Evolutionary conservation across 2,113 vertebrate genomes (phyloP).

Genomic region (Zingel zingel): DNA sequence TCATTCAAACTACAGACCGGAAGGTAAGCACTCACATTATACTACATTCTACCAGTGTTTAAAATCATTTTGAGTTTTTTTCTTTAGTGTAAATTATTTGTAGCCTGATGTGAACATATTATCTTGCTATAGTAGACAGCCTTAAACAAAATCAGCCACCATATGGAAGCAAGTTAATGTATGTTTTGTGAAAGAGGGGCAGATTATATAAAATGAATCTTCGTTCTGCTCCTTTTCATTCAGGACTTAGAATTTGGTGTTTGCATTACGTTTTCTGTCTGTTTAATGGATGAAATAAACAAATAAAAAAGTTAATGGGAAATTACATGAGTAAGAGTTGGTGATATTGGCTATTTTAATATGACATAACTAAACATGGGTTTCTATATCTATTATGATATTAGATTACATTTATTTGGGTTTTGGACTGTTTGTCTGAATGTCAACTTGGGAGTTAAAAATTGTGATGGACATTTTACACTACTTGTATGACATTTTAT

Average conservation of each 20-base stretch:
- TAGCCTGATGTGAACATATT: neutral
- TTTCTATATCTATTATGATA: neutral
- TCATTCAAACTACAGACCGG: constrained; percentile 21
- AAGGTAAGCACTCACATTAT: constrained; percentile 44
- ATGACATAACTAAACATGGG: neutral
- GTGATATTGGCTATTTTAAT: neutral
- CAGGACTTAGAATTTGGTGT: no score
- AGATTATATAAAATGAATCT: no score
- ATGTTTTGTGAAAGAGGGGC: no score
- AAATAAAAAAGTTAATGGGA: no score
- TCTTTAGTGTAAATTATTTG: neutral
- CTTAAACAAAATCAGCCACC: neutral
- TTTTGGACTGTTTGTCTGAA: neutral
- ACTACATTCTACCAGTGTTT: neutral
- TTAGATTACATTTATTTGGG: neutral
- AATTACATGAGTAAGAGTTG: neutral
- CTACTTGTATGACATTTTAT: neutral
- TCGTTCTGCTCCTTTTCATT: no score
- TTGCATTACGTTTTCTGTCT: no score
- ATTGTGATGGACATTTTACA: neutral
- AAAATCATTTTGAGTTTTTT: neutral
- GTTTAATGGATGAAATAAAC: no score
- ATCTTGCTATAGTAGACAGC: neutral
- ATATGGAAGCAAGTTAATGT: neutral
- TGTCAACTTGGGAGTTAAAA: neutral